Evolutionary conservation across 2,797 vertebrate genomes (phyloP).

Genomic region (Tapirus indicus): DNA sequence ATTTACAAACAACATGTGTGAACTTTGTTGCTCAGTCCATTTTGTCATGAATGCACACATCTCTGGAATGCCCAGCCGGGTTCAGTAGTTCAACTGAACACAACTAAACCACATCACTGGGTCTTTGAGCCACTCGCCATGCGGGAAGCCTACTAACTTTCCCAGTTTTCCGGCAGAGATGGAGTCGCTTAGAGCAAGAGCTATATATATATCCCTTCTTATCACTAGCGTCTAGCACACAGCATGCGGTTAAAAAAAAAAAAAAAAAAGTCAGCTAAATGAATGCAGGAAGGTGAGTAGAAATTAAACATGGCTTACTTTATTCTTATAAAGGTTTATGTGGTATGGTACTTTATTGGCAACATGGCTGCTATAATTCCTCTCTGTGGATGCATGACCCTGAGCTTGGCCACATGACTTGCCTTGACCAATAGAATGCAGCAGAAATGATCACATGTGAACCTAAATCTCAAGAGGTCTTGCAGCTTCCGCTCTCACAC

Average conservation of each 20-base stretch:
- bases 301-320: neutral
- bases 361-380: neutral
- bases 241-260: neutral
- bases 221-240: neutral
- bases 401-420: neutral
- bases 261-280: neutral
- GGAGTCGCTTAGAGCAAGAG: neutral
- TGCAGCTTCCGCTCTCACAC: neutral
- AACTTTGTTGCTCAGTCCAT: neutral
- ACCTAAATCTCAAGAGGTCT: neutral
- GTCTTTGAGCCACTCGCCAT: neutral
- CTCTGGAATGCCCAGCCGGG: neutral
- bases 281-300: neutral
- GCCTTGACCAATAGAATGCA: neutral
- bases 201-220: neutral
- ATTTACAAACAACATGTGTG: neutral
- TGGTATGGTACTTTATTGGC: neutral
- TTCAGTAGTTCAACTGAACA: neutral
- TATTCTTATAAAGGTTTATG: neutral
- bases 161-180: neutral
- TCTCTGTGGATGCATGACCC: fast-evolving
- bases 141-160: neutral
- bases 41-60: neutral
- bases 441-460: neutral
- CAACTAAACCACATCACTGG: neutral